phyloP scores from a whole-genome alignment of 2,888 invertebrate genomes.

The Amiota communis region DNA sequence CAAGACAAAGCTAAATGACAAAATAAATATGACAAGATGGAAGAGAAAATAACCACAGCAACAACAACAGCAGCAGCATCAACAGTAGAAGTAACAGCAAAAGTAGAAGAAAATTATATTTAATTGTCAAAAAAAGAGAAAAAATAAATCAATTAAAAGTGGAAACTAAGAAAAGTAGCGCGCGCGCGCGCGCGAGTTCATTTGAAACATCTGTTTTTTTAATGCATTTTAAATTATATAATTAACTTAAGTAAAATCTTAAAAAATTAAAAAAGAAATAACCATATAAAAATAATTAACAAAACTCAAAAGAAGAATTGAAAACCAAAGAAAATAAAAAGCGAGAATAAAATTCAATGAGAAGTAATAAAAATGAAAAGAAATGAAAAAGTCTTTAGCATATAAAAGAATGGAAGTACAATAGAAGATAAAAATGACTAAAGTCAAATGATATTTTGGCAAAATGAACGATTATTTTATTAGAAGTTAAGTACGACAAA shows the following conservation, averaged over 20 bases:
- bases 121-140: conserved; percentile 53
- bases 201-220: conserved; percentile 22
- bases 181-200: not conserved
- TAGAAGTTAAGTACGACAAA: not conserved
- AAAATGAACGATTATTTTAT: not conserved
- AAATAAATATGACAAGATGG: conserved; percentile 40
- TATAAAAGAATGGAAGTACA: not conserved
- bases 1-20: conserved; percentile 24
- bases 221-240: conserved; percentile 43
- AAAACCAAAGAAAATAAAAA: not conserved
- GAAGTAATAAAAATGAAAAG: not conserved
- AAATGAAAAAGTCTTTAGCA: not conserved
- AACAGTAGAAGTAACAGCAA: too few relatives aligned
- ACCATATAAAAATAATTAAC: conserved; percentile 10
- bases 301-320: conserved; percentile 7
- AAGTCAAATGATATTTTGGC: conserved; percentile 14
- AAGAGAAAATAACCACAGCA: conserved; percentile 30
- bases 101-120: conserved; percentile 50
- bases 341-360: not conserved
- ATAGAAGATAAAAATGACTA: not conserved
- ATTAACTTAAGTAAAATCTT: conserved; percentile 29
- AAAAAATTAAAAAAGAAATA: not conserved
- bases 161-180: conserved; percentile 31
- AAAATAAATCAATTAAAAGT: conserved; percentile 30
- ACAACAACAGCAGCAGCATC: not conserved